A percentile compares a stretch with the other conserved stretches of the same genome.
Conservation (phyloP, 2,113 vertebrate genomes). For the Xyliphius kryptos region DNA sequence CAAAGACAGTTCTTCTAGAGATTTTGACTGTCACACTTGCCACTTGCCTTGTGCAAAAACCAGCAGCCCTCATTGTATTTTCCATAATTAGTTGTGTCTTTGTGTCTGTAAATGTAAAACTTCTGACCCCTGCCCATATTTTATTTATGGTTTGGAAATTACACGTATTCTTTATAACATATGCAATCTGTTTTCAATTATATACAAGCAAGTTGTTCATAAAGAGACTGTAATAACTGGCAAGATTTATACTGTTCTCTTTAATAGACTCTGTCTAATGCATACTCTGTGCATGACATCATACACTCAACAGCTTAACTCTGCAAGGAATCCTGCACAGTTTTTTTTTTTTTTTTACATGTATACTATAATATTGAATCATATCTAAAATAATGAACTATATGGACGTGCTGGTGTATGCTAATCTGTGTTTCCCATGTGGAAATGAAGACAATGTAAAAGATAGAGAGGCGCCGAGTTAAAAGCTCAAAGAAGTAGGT, state of each 20-base stretch:
- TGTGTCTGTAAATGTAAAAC: no score
- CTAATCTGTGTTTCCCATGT: not conserved
- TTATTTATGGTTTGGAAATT: constrained; percentile 9
- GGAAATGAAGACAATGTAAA: not conserved
- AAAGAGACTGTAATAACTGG: constrained; percentile 15
- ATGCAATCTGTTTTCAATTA: constrained; percentile 30
- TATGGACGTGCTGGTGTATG: no score
- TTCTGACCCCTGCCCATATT: constrained; percentile 4
- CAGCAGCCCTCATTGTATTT: no score
- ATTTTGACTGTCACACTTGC: no score
- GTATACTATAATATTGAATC: not conserved
- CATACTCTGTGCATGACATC: constrained; percentile 26
- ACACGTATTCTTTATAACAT: constrained; percentile 9
- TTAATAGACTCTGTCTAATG: constrained; percentile 20
- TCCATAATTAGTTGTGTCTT: no score
- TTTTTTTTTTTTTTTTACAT: no score
- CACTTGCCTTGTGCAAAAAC: no score
- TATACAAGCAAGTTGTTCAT: constrained; percentile 18
- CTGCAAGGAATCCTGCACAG: constrained; percentile 4
- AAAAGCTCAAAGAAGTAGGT: not conserved
- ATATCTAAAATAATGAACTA: not conserved
- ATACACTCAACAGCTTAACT: constrained; percentile 12
- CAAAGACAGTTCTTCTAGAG: no score
- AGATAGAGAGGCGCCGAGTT: no score
- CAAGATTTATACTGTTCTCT: constrained; percentile 22